Conservation (phyloP, 2,797 vertebrate species). For the Acrossocheilus wenchowensis region DNA sequence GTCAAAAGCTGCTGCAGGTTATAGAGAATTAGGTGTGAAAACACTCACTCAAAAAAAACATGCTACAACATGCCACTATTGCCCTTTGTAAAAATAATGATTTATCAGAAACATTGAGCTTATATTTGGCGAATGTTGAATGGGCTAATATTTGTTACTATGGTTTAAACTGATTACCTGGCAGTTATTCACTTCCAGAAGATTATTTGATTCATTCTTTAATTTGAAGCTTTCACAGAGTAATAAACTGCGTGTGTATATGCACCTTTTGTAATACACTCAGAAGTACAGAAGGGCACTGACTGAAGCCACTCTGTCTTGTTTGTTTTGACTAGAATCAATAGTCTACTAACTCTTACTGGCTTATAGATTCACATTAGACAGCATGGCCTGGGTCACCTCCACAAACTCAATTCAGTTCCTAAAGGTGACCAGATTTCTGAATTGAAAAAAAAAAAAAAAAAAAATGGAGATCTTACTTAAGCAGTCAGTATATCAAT, state of each 20-base stretch:
- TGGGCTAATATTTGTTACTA: background rate
- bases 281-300: background rate
- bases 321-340: background rate
- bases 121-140: background rate
- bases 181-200: background rate
- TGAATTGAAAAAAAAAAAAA: background rate
- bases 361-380: background rate
- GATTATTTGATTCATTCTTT: background rate
- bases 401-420: background rate
- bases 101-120: background rate
- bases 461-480: background rate
- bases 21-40: background rate
- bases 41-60: background rate
- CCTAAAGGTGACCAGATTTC: background rate
- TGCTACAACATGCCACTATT: background rate
- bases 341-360: background rate
- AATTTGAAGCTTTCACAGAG: background rate
- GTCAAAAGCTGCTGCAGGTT: background rate
- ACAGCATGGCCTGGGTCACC: background rate
- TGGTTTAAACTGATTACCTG: background rate
- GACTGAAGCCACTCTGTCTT: background rate
- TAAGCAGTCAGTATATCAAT: background rate
- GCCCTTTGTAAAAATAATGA: background rate
- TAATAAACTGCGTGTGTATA: background rate
- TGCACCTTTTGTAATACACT: background rate